These are phyloP conservation scores for Anguilla marmorata DNA, from an alignment of 2,797 vertebrate species.

Conservation along the genomic window DNA sequence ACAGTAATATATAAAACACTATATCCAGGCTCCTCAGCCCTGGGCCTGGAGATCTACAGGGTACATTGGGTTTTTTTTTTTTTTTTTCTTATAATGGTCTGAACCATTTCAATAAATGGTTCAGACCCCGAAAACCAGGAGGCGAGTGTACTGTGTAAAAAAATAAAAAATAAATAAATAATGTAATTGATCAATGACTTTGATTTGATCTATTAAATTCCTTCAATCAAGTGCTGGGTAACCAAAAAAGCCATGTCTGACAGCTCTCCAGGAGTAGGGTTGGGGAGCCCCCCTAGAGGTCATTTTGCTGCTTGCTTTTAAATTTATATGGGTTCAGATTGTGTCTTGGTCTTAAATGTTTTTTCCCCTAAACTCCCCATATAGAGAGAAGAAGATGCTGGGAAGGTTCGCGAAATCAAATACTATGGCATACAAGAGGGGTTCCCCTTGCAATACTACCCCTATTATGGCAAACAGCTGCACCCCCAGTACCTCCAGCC, in stretches of 20 bases:
- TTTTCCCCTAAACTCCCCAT: slow-evolving; percentile 19
- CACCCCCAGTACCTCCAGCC: slow-evolving; percentile 92
- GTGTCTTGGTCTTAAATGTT: background rate
- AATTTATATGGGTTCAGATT: background rate
- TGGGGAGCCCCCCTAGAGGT: background rate
- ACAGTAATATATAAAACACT: background rate
- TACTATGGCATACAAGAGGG: slow-evolving; percentile 80
- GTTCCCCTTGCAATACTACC: slow-evolving; percentile 95
- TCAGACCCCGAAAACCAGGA: no score
- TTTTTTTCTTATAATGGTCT: no score
- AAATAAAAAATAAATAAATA: no score
- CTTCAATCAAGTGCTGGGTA: background rate
- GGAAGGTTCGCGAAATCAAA: slow-evolving; percentile 72
- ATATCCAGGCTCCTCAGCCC: background rate
- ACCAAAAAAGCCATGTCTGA: background rate
- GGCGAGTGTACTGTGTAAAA: no score
- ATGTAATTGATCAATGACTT: no score
- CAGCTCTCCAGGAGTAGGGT: background rate
- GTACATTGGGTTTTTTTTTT: background rate
- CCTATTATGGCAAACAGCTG: slow-evolving; percentile 90
- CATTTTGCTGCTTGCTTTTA: background rate
- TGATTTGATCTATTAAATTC: background rate
- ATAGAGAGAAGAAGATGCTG: slow-evolving; percentile 81
- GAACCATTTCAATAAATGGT: no score
- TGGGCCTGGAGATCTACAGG: background rate